Base-by-base conservation (phyloP, 2,113 vertebrate species). In the Sceloporus tristichus region DNA sequence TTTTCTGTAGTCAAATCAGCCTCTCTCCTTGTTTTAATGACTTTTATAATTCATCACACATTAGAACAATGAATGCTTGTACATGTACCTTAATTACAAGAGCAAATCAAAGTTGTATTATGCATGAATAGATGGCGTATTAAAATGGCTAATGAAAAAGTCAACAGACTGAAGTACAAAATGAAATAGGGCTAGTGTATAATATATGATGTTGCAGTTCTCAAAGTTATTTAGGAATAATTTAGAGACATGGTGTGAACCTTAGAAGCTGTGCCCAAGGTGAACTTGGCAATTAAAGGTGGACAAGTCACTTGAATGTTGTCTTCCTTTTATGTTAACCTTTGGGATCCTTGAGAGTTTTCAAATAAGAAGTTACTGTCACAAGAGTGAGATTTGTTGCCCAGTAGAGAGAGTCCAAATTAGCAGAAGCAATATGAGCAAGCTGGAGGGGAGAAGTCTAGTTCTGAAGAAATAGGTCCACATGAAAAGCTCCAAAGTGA, bases 81-180 rank as follows among this genome's bases (percentile, higher is more conserved):
- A 89, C 91, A 86, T 85, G 77, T 89, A 89, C 66, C 74, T 90
- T 93, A 93, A 95, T 95, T 95, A 83, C 78, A 94, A 92, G 83
- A 80, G 38, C 53, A 94, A 95, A 95, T 87, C 87, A 86, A 92
- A 95, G 85, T 82, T 89, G 10, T 90, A 82, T 79, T 91, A 87
- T 93, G 91, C 53, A 91, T 87, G 90, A 93, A 91, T 91, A 92
- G 87, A 93, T 87, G 53, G 0, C 14, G 16, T 82, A 86, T 92
- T 90, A 88, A 90, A 73, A 90, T 94, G 94, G 88, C 34, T 93
- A 95, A 96, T 93, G 66, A 91, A 95, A 96, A 95, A 90, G 59
- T 93, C 90, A 94, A 16, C 68, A 93, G 92, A 85, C 6, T 91
- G 86, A 90, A 94, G 91, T 87, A 87, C n/a, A 54, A 90, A 76